Percentiles rank a stretch among this genome's conserved stretches.
phyloP scores from a whole-genome alignment of 1,140 invertebrate genomes.

The Olivierus martensii region DNA sequence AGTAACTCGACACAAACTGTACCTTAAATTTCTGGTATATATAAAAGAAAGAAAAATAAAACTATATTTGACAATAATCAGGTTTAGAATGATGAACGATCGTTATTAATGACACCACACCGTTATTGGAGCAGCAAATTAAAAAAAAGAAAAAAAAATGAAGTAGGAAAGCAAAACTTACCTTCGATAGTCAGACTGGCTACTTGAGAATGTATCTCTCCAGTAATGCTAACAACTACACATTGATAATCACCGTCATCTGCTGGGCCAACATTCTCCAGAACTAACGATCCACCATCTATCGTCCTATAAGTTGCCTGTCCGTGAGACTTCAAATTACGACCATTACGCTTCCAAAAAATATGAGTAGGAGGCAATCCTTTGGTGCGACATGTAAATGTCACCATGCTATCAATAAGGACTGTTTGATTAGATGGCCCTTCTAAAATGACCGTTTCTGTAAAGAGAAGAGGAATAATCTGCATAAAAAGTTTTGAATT shows the following conservation, averaged over 20 bases:
- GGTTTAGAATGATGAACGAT: too few relatives aligned
- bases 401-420: background rate
- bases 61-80: too few relatives aligned
- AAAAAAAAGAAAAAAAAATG: too few relatives aligned
- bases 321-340: background rate
- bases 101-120: too few relatives aligned
- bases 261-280: constrained; percentile 6
- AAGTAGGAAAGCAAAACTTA: background rate
- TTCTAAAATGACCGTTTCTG: too few relatives aligned
- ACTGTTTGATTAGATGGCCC: constrained; percentile 2
- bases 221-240: constrained; percentile 1
- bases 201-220: background rate
- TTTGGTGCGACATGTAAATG: constrained; percentile 5
- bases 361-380: background rate
- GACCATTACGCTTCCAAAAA: constrained; percentile 7
- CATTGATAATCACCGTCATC: constrained; percentile 11
- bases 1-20: too few relatives aligned
- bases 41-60: too few relatives aligned
- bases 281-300: background rate
- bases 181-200: constrained; percentile 1
- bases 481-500: too few relatives aligned
- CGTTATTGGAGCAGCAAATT: too few relatives aligned
- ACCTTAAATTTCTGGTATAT: too few relatives aligned
- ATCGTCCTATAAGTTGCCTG: background rate
- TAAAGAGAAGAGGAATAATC: too few relatives aligned